These are phyloP conservation scores for Ascidia mentula DNA, from an alignment of 23 tunicate genomes.

Conservation along the genomic window DNA sequence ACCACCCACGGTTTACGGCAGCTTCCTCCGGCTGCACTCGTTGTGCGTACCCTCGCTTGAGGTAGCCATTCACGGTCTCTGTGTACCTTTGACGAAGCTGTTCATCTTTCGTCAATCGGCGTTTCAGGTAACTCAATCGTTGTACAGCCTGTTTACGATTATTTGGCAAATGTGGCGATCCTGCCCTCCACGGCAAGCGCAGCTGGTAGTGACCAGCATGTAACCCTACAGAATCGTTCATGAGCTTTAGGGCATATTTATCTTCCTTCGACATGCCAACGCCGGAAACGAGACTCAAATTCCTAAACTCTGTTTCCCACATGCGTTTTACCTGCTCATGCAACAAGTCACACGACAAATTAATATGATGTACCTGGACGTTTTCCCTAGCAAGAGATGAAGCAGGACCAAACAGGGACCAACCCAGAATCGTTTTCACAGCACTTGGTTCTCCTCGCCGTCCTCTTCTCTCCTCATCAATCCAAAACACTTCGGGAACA, in stretches of 20 bases:
- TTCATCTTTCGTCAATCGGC: background rate
- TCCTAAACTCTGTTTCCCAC: background rate
- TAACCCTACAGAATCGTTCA: background rate
- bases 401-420: constrained; percentile 10
- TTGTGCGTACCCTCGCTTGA: constrained; percentile 8
- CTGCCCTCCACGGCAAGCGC: constrained; percentile 16
- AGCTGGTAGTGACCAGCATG: constrained; percentile 17
- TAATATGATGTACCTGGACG: background rate
- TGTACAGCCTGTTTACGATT: constrained; percentile 7
- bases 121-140: constrained; percentile 4
- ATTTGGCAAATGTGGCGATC: background rate
- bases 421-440: constrained; percentile 4
- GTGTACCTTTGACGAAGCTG: background rate
- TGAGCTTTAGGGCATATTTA: background rate
- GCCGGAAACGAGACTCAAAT: background rate
- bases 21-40: too few relatives aligned
- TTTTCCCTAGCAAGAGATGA: background rate
- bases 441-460: constrained; percentile 11
- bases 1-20: background rate
- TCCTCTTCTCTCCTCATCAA: background rate
- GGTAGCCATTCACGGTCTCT: background rate
- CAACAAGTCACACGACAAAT: background rate
- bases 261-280: background rate
- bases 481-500: constrained; percentile 13
- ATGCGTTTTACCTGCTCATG: background rate